Conservation (phyloP, 2,888 invertebrate species). For the Clepsis dumicolana region DNA sequence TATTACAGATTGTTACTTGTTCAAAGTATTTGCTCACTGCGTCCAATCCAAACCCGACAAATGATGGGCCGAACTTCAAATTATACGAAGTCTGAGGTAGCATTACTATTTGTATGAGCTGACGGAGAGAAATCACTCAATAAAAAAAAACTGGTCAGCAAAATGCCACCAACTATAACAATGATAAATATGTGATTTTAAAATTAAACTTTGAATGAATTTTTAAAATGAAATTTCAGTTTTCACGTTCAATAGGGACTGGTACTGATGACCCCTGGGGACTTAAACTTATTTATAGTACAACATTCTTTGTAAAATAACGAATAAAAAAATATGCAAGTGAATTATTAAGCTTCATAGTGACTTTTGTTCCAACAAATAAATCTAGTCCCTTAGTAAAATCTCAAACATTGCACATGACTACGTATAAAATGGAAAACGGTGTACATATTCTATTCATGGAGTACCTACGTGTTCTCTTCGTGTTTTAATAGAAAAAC, state of each 20-base stretch:
- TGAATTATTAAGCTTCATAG: neutral
- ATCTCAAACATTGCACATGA: conserved; percentile 32
- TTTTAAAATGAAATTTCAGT: conserved; percentile 26
- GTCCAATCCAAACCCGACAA: no score
- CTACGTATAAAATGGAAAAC: conserved; percentile 33
- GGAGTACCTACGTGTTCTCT: conserved; percentile 53
- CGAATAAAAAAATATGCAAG: no score
- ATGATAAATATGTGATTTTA: conserved; percentile 5
- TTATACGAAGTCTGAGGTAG: no score
- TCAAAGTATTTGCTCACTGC: no score
- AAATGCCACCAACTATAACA: neutral
- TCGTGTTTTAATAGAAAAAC: conserved; percentile 55
- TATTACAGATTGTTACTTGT: no score
- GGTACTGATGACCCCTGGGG: no score
- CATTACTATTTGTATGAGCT: no score
- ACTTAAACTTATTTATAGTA: neutral
- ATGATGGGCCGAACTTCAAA: no score
- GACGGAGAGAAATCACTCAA: no score
- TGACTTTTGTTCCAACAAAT: neutral
- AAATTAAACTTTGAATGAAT: conserved; percentile 22
- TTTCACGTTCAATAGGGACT: neutral
- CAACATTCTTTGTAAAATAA: neutral
- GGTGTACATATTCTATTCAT: conserved; percentile 51
- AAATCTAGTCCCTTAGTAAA: conserved; percentile 19
- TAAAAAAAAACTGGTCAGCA: no score